Conservation (phyloP, 2,888 invertebrate species). For the Microctonus brassicae region DNA sequence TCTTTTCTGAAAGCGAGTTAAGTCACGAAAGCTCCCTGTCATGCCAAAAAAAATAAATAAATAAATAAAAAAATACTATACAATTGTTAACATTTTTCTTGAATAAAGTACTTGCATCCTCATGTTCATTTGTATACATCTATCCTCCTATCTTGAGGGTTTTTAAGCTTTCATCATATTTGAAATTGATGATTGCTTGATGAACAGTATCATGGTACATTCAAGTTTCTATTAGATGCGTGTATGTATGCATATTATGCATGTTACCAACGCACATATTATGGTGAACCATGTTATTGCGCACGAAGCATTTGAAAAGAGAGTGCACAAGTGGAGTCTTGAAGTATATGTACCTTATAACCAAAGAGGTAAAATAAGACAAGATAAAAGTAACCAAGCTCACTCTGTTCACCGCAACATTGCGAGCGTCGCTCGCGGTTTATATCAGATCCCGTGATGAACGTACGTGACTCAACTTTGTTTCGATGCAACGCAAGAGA, state of each 20-base stretch:
- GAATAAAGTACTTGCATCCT: conserved; percentile 15
- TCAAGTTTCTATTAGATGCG: background rate
- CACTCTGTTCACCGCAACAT: background rate
- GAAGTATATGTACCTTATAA: background rate
- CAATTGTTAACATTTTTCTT: conserved; percentile 33
- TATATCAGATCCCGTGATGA: conserved; percentile 42
- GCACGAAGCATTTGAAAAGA: conserved; percentile 3
- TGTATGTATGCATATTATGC: background rate
- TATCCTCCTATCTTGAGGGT: too few relatives aligned
- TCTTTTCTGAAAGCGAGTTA: conserved; percentile 31
- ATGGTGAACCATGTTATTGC: background rate
- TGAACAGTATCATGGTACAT: background rate
- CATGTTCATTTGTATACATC: too few relatives aligned
- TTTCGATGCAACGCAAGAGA: conserved; percentile 29
- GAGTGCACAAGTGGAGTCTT: background rate
- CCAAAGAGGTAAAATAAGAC: conserved; percentile 10
- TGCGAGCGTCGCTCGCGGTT: conserved; percentile 25
- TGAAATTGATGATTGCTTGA: background rate
- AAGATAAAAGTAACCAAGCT: conserved; percentile 17
- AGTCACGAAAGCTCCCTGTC: too few relatives aligned
- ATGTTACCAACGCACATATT: conserved; percentile 3
- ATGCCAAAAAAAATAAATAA: too few relatives aligned
- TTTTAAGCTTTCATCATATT: background rate
- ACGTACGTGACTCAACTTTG: conserved; percentile 42
- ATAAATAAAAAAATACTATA: conserved; percentile 43